Conservation (phyloP, 2,797 vertebrate genomes). For the Hemitrygon akajei region DNA sequence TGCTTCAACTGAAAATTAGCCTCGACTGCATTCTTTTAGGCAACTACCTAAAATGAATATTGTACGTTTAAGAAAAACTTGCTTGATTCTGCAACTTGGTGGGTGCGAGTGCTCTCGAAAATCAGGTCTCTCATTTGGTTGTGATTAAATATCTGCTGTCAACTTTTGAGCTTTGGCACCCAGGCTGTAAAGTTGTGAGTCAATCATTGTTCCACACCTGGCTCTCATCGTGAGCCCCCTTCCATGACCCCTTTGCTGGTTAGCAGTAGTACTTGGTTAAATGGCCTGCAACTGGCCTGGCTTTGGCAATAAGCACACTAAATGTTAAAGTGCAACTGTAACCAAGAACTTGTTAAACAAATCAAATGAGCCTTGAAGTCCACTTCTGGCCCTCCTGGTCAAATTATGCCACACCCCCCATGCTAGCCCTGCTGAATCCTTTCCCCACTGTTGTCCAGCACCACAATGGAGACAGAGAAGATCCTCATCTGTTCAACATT, state of each 20-base stretch:
- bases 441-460: not conserved
- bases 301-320: not conserved
- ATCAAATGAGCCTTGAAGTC: not conserved
- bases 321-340: not conserved
- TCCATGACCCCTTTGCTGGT: not conserved
- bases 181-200: not conserved
- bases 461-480: not conserved
- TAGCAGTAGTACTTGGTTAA: too few species aligned
- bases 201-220: not conserved
- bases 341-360: not conserved
- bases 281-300: too few species aligned
- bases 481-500: not conserved
- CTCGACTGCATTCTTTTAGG: not conserved
- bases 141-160: not conserved
- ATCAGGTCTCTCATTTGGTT: not conserved
- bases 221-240: too few species aligned
- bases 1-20: too few species aligned
- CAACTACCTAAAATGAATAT: not conserved
- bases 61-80: too few species aligned
- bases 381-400: not conserved
- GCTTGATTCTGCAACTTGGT: too few species aligned
- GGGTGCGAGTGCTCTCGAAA: not conserved
- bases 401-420: not conserved
- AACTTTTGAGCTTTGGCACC: too few species aligned
- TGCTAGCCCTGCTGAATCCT: not conserved